Percentiles rank a stretch among this genome's conserved stretches.
These are phyloP conservation scores for Acronicta aceris DNA, from an alignment of 2,888 invertebrate genomes.

Conservation along the genomic window DNA sequence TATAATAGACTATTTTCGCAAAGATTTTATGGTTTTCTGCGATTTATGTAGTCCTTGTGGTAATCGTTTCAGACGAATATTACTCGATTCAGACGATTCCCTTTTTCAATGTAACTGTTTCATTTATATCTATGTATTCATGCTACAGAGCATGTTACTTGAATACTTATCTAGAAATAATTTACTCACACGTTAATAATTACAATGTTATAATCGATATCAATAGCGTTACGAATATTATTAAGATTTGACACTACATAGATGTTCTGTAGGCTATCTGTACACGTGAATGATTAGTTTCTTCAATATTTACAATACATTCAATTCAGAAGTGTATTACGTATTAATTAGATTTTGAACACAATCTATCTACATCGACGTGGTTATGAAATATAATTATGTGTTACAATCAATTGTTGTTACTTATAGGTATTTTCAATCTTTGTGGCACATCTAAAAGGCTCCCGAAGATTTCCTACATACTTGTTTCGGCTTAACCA, in stretches of 20 bases:
- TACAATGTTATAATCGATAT: slow-evolving; percentile 26
- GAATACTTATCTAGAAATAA: slow-evolving; percentile 8
- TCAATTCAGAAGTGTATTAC: slow-evolving; percentile 17
- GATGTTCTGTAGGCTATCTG: slow-evolving; percentile 20
- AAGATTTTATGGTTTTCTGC: slow-evolving; percentile 45
- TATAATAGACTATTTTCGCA: slow-evolving; percentile 56
- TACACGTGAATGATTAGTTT: slow-evolving; percentile 25
- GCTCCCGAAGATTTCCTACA: slow-evolving; percentile 10
- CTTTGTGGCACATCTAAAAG: slow-evolving; percentile 25
- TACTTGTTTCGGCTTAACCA: slow-evolving; percentile 14
- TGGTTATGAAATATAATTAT: slow-evolving; percentile 18
- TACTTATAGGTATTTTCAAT: slow-evolving; percentile 20
- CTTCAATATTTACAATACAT: slow-evolving; percentile 26
- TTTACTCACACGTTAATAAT: slow-evolving; percentile 14
- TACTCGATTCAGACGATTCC: slow-evolving; percentile 6
- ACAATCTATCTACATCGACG: slow-evolving; percentile 14
- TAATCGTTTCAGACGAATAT: slow-evolving; percentile 28
- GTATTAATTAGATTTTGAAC: slow-evolving; percentile 23
- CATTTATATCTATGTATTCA: slow-evolving; percentile 14
- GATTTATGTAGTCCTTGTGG: slow-evolving; percentile 55
- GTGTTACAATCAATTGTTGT: slow-evolving; percentile 22
- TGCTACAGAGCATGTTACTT: slow-evolving; percentile 9
- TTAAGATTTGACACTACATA: slow-evolving; percentile 22
- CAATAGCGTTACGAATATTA: slow-evolving; percentile 30
- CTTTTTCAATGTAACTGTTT: slow-evolving; percentile 20